Conservation (phyloP, 2,888 invertebrate species). For the Gonocerus acuteangulatus region DNA sequence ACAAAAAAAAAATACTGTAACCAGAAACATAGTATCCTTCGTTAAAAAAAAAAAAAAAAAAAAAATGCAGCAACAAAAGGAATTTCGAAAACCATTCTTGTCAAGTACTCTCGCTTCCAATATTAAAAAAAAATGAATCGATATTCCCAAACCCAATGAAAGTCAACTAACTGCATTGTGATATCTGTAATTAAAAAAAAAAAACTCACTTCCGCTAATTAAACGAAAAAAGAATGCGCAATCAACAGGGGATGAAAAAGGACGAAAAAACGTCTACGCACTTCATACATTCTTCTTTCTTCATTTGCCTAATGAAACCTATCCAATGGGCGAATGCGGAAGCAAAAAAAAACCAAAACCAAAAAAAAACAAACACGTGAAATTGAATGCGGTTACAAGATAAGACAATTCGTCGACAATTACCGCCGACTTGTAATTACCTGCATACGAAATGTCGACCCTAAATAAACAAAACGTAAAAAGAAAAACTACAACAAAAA, state of each 20-base stretch:
- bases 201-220: neutral
- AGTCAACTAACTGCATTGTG: neutral
- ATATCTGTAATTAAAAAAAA: neutral
- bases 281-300: neutral
- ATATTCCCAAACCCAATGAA: neutral
- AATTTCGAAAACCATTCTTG: no score
- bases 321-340: neutral
- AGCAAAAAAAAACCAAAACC: neutral
- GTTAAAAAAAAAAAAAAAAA: no score
- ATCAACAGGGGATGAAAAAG: neutral
- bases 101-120: no score
- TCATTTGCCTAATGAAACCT: neutral
- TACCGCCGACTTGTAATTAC: neutral
- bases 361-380: neutral
- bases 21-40: no score
- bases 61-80: no score
- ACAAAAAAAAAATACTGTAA: no score
- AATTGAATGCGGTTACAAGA: neutral
- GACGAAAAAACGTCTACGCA: neutral
- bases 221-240: neutral
- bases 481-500: no score
- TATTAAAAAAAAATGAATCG: neutral
- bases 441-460: no score
- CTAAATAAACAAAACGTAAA: no score
- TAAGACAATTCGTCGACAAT: neutral